Evolutionary conservation across 2,888 invertebrate species (phyloP).

Genomic region (Agriopis marginaria): DNA sequence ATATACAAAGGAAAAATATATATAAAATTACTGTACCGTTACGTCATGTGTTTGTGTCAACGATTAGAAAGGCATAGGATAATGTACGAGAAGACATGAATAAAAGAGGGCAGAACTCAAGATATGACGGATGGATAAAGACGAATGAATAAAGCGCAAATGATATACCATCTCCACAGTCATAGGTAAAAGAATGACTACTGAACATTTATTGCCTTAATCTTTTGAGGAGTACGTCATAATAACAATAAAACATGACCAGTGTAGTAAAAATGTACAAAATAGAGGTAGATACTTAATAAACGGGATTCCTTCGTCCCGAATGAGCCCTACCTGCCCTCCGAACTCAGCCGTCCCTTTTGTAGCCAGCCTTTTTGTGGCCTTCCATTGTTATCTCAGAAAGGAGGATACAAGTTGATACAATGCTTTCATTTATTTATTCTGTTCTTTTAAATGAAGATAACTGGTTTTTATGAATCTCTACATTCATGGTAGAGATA

Average conservation of each 20-base stretch:
- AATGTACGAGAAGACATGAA: too few relatives aligned
- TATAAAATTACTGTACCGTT: too few relatives aligned
- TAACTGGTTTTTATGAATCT: conserved; percentile 45
- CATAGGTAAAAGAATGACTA: not conserved
- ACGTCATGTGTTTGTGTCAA: too few relatives aligned
- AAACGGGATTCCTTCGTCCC: conserved; percentile 41
- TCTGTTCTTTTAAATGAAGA: conserved; percentile 50
- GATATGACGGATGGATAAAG: not conserved
- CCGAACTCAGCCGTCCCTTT: conserved; percentile 61
- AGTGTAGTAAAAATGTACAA: not conserved
- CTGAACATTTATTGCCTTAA: not conserved
- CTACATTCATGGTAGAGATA: conserved; percentile 39
- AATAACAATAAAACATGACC: not conserved
- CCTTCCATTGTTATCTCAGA: conserved; percentile 61
- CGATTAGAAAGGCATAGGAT: too few relatives aligned
- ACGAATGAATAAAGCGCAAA: not conserved
- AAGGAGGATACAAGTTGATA: conserved; percentile 53
- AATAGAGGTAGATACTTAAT: conserved; percentile 18
- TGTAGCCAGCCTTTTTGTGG: conserved; percentile 67
- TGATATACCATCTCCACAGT: not conserved
- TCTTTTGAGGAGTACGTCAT: not conserved
- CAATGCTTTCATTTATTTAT: conserved; percentile 59
- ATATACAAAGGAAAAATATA: too few relatives aligned
- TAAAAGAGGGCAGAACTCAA: not conserved
- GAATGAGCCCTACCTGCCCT: conserved; percentile 50